Evolutionary conservation across 2,113 vertebrate species (phyloP), one percentile per base, ranked within the genome.

Genomic region (Prunella himalayana): DNA sequence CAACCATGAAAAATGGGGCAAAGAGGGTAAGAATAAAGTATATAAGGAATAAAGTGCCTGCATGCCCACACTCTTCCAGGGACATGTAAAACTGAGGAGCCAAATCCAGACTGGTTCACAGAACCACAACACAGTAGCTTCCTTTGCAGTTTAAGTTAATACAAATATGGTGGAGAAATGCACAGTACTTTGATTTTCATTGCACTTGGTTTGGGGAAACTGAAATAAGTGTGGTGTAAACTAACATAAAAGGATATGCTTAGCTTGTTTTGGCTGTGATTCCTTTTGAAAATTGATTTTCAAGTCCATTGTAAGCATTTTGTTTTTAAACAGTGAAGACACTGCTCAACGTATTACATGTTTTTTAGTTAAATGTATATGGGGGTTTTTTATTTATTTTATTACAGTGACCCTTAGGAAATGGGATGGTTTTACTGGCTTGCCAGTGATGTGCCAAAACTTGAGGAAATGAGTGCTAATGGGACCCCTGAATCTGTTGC

Each of bases 21-120:
- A 39, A 50, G 11, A 33, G 42, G 5, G 11, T 51, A 11, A 15
- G 7, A 66, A 49, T 75, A 33, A 92, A 45, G 6, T 15, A 28
- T 16, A 8, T 21, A 22, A 49, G 8, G 17, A 59, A 25, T 49
- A 13, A 75, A 19, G 18, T 28, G 8, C 33, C 35, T 79, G 14
- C 7, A 13, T 7, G 37, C 11, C 7, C n/a, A 1, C 0, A 0
- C 1, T 31, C 13, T 45, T 56, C 13, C 30, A 68, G 68, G n/a
- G 28, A 14, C 23, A 33, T 4, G 39, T 49, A 1, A 23, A 49
- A 61, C 0, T 64, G 15, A 44, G 28, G 3, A 56, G 51, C 33
- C 30, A 88, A 79, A 82, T 23, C 15, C 39, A 53, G 7, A 3
- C 37, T 66, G 28, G 10, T 50, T 81, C 56, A 33, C 31, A 92